Percentiles rank a stretch among this genome's conserved stretches.
Conservation (phyloP, 2,797 vertebrate genomes). For the Chromis chromis region DNA sequence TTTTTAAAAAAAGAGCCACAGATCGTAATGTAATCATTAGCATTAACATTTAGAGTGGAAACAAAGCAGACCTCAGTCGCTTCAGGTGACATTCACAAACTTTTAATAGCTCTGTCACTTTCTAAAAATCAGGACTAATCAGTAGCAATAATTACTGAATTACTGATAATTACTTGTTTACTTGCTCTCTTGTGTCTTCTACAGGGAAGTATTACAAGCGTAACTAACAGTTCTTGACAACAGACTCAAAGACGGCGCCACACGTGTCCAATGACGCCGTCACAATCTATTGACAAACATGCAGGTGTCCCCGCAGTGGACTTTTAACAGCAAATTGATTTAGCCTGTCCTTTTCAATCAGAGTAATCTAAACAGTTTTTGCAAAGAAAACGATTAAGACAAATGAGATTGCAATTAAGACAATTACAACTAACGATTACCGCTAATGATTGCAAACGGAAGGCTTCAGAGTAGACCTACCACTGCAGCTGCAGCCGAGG, state of each 20-base stretch:
- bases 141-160: conserved; percentile 21
- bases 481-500: conserved; percentile 29
- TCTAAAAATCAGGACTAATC: conserved; percentile 33
- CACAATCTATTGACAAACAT: background rate
- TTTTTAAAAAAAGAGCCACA: background rate
- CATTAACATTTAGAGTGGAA: conserved; percentile 46
- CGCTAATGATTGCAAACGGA: conserved; percentile 51
- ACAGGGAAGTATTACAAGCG: background rate
- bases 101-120: conserved; percentile 31
- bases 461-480: conserved; percentile 6
- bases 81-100: conserved; percentile 40
- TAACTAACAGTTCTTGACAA: background rate
- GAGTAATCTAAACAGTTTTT: conserved; percentile 38
- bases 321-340: conserved; percentile 24
- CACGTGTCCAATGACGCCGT: background rate
- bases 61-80: conserved; percentile 20
- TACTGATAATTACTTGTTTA: background rate
- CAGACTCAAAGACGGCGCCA: background rate
- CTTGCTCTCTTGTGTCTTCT: background rate
- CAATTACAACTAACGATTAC: conserved; percentile 57
- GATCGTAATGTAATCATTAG: conserved; percentile 23
- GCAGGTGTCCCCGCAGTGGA: conserved; percentile 21
- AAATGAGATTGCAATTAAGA: conserved; percentile 52
- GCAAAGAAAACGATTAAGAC: conserved; percentile 50
- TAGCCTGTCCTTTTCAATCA: conserved; percentile 41